phyloP scores from a whole-genome alignment of 2,113 vertebrate genomes.

The Bufo gargarizans region DNA sequence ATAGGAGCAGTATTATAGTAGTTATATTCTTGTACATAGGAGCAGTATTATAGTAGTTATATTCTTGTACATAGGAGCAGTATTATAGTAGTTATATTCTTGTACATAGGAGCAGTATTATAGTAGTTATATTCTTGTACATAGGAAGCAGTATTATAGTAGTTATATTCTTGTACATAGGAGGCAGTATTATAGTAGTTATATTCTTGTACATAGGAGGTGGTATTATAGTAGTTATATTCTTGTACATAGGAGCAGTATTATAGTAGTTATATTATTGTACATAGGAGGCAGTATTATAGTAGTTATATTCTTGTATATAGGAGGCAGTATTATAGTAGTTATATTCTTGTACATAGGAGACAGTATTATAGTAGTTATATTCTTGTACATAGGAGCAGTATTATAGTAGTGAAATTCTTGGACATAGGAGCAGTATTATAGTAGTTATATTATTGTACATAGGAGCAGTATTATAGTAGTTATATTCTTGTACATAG shows the following conservation, averaged over 20 bases:
- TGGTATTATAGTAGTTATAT: neutral
- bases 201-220: neutral
- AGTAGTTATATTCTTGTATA: neutral
- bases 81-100: too few species aligned
- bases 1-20: too few species aligned
- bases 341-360: slow-evolving; percentile 6
- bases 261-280: slow-evolving; percentile 15
- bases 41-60: too few species aligned
- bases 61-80: too few species aligned
- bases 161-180: too few species aligned
- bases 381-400: neutral
- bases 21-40: too few species aligned
- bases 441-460: slow-evolving; percentile 1
- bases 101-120: too few species aligned
- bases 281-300: slow-evolving; percentile 4
- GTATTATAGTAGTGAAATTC: slow-evolving; percentile 4
- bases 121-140: too few species aligned
- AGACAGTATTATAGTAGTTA: slow-evolving; percentile 4
- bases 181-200: neutral
- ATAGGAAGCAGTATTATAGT: too few species aligned
- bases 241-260: neutral
- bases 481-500: neutral
- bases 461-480: neutral
- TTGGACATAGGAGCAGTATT: neutral
- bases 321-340: slow-evolving; percentile 2